phyloP scores from a whole-genome alignment of 2,888 invertebrate genomes.

The Lamellibrachia satsuma region DNA sequence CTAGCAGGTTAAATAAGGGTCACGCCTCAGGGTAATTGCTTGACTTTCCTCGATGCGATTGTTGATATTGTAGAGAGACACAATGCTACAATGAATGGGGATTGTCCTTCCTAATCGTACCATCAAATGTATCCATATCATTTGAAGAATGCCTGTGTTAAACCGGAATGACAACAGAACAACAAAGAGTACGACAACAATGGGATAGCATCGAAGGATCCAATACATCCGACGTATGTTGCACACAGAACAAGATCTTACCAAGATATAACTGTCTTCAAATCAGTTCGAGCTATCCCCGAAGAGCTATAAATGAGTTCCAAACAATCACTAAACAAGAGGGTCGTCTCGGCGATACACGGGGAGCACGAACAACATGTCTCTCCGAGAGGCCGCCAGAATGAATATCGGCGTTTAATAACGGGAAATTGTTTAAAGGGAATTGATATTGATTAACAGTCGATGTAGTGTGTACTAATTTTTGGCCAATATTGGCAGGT shows the following conservation, averaged over 20 bases:
- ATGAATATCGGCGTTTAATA: not conserved
- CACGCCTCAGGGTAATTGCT: not conserved
- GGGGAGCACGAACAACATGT: not conserved
- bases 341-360: not conserved
- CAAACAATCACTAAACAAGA: not conserved
- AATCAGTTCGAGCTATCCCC: not conserved
- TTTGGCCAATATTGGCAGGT: not conserved
- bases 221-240: not conserved
- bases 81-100: slow-evolving; percentile 9
- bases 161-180: not conserved
- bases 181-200: not conserved
- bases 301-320: not conserved
- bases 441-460: not conserved
- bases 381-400: not conserved
- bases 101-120: not conserved
- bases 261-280: not conserved
- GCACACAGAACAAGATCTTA: not conserved
- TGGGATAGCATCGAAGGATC: not conserved
- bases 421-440: not conserved
- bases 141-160: not conserved
- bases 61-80: not conserved
- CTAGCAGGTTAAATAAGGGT: not conserved
- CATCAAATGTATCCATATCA: slow-evolving; percentile 4
- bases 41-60: not conserved
- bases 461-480: not conserved